Evolutionary conservation across 2,113 vertebrate species (phyloP).

Genomic region (Callopanchax toddi): DNA sequence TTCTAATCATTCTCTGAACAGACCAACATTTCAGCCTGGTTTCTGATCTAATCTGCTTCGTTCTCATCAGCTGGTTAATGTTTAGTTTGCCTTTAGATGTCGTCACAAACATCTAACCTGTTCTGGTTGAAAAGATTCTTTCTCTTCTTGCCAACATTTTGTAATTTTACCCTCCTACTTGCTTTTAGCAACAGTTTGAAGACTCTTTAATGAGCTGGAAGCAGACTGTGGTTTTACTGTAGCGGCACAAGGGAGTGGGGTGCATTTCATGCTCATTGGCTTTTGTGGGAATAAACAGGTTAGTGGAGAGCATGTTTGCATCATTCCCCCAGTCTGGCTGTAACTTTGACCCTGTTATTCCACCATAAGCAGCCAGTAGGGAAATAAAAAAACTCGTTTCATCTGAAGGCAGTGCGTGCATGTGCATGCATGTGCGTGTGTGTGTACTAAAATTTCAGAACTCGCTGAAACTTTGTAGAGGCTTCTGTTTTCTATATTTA

Average conservation of each 20-base stretch:
- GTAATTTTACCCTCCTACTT: constrained; percentile 6
- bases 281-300: constrained; percentile 52
- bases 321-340: constrained; percentile 11
- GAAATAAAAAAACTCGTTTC: not conserved
- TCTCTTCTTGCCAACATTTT: constrained; percentile 3
- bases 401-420: not conserved
- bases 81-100: not conserved
- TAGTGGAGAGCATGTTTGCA: constrained; percentile 35
- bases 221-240: constrained; percentile 35
- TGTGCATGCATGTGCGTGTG: too few species aligned
- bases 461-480: too few species aligned
- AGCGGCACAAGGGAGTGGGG: constrained; percentile 33
- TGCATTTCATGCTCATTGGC: constrained; percentile 52
- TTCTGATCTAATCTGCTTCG: not conserved
- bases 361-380: constrained; percentile 2
- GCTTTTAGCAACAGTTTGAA: constrained; percentile 19
- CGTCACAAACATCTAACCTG: constrained; percentile 29
- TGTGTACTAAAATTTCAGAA: too few species aligned
- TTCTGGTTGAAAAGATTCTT: constrained; percentile 15
- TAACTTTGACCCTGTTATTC: constrained; percentile 37
- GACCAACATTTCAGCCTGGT: not conserved
- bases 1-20: too few species aligned
- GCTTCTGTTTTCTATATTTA: too few species aligned
- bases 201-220: constrained; percentile 47
- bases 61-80: not conserved